Evolutionary conservation across 2,888 invertebrate genomes (phyloP), one percentile per base, ranked within the genome.

Genomic region (Caenorhabditis auriculariae): DNA sequence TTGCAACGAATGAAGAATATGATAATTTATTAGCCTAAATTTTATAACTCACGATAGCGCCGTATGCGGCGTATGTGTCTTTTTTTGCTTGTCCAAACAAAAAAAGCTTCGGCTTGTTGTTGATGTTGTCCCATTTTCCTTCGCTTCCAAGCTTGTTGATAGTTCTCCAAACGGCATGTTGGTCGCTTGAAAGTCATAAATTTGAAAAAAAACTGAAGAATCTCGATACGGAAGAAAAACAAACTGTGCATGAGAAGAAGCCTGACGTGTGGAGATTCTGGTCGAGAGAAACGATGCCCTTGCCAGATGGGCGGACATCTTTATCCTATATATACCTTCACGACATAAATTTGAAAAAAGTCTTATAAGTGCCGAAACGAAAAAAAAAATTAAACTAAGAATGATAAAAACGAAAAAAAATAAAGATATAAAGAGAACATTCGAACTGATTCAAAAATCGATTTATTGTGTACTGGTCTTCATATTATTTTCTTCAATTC

Each of bases 121-220:
- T 74, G 54, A 77, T 58, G 44, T 62, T 72, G 43, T 77, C 75
- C 77, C 77, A 77, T 54, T 76, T 75, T 42, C 77, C 76, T 52
- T 74, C 71, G 42, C 69, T 64, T 6, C 67, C 74, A 19, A 75
- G 66, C 29, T 68, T 58, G 63, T 77, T 76, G 54, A 77, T 75
- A 47, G 74, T 69, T 47, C 66, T 65, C 66, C 72, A 75, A 17
- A 69, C 52, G 9, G 60, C 54, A 26, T 62, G 50, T 5, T 19
- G 32, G 27, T 47, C n/a, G 19, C 32, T 21, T n/a, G n/a, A n/a
- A n/a, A n/a, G n/a, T n/a, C n/a, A n/a, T n/a, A n/a, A n/a, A n/a
- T n/a, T n/a, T n/a, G n/a, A n/a, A n/a, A n/a, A n/a, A n/a, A n/a
- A n/a, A n/a, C n/a, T n/a, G n/a, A n/a, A n/a, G n/a, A n/a, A n/a